Base-by-base conservation (phyloP, 2,888 invertebrate genomes). In the Tubulanus polymorphus region DNA sequence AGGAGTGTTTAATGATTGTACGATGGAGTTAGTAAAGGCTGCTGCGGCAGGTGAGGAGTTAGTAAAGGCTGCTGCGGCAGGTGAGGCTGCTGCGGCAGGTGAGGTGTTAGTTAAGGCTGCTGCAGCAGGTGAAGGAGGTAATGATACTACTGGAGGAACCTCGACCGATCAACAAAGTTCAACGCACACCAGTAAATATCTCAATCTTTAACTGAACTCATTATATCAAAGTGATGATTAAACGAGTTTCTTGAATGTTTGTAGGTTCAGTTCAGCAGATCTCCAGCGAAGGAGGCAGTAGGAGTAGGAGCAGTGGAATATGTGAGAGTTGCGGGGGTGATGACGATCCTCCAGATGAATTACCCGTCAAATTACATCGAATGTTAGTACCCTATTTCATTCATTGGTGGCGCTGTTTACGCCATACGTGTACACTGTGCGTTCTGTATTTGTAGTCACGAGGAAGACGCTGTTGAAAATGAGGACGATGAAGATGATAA, bases 271-370 rank as follows among this genome's bases (percentile, higher is more conserved):
- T n/a, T n/a, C n/a, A n/a, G n/a, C n/a, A n/a, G n/a, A n/a, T n/a
- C n/a, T n/a, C n/a, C n/a, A n/a, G n/a, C n/a, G n/a, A n/a, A 48
- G 23, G 15, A 37, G 27, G 18, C 20, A n/a, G 15, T 29, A 41
- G 10, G 23, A 27, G 37, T 15, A 28, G 32, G 15, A 26, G 27
- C 15, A 25, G 30, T 37, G 15, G n/a, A 8, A 3, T 12, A n/a
- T 28, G 37, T 23, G 28, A 12, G 15, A 35, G 15, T 53, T 59
- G 54, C 6, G 67, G 59, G 25, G 69, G 55, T 52, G 66, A 57
- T 32, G 65, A 60, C 20, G 64, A 66, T 8, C 68, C 67, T 8
- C 68, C 68, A 5, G 64, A 68, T 18, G 67, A 66, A 1, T 62
- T 49, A 45, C 65, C 66, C 23, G 49, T 59, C 32, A 56, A 65